phyloP scores from a whole-genome alignment of 2,888 invertebrate species.

The Melieria crassipennis region DNA sequence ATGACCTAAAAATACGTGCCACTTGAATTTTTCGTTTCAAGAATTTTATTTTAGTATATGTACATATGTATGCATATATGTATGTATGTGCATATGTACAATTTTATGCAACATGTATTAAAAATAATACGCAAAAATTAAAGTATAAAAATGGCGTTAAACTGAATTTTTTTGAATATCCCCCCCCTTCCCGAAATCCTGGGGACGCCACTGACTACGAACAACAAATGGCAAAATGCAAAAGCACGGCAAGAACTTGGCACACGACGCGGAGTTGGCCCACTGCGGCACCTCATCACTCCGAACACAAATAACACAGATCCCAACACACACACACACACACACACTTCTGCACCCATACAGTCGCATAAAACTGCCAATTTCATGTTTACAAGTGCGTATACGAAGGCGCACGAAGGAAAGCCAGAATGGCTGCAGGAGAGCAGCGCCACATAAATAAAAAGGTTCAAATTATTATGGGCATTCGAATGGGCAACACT shows the following conservation, averaged over 20 bases:
- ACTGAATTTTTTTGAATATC: too few relatives aligned
- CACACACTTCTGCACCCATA: not conserved
- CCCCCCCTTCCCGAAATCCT: too few relatives aligned
- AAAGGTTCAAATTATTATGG: constrained; percentile 4
- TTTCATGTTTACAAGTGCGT: constrained; percentile 6
- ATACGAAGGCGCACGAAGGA: not conserved
- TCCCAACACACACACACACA: not conserved
- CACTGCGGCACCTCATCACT: not conserved
- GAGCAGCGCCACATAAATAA: not conserved
- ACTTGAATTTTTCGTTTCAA: too few relatives aligned
- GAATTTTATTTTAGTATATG: too few relatives aligned
- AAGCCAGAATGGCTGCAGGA: not conserved
- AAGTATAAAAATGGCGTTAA: too few relatives aligned
- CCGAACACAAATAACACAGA: not conserved
- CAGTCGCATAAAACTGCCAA: not conserved
- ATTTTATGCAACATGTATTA: too few relatives aligned
- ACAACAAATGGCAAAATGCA: not conserved
- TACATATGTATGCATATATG: too few relatives aligned
- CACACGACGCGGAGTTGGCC: not conserved
- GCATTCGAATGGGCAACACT: not conserved
- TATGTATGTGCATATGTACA: too few relatives aligned
- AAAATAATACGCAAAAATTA: too few relatives aligned
- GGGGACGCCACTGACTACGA: too few relatives aligned
- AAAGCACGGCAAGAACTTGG: not conserved
- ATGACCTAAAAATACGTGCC: too few relatives aligned